Evolutionary conservation across 2,113 vertebrate species (phyloP), one percentile per base, ranked within the genome.

Genomic region (Pagrus major): DNA sequence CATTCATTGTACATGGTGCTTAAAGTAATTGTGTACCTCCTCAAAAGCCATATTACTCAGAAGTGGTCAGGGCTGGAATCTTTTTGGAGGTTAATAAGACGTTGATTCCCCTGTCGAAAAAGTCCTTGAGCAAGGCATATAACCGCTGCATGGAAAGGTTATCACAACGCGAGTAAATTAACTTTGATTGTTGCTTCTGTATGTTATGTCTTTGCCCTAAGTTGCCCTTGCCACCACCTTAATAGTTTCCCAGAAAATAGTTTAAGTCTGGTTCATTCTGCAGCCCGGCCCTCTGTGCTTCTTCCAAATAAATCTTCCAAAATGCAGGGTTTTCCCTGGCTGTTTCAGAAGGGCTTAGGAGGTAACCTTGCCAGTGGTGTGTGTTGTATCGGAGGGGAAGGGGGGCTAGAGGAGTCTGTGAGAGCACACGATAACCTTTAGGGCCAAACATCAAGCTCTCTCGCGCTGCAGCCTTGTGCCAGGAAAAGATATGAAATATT

Each of bases 401-500:
- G 27, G 37, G 35, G 47, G 76, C 37, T 33, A 0, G 21, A 66
- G 72, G 55, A 51, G 73, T 52, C 1, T 59, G 58, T 47, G 69
- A 61, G 74, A 78, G 77, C 9, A 25, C 71, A 46, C 37, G 55
- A 74, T 80, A 54, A 86, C 87, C 89, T 89, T 78, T 66, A 80
- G 80, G 78, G 64, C 83, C 71, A 71, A 80, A 76, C 79, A 76
- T 76, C 76, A 46, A 64, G 64, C 78, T 80, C 46, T 27, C 35
- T 31, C 5, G 29, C 4, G 3, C 61, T 21, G 18, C 20, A 73
- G 77, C 49, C 42, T 9, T 11, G 27, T 83, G 64, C 79, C 61
- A 81, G 66, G 58, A 72, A 25, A 35, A 73, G 71, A 81, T 68
- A n/a, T 10, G 49, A 83, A 79, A 66, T 42, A 41, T 79, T 86